Evolutionary conservation across 2,888 invertebrate genomes (phyloP), one percentile per base, ranked within the genome.

Genomic region (Aspidiotus rigidus): DNA sequence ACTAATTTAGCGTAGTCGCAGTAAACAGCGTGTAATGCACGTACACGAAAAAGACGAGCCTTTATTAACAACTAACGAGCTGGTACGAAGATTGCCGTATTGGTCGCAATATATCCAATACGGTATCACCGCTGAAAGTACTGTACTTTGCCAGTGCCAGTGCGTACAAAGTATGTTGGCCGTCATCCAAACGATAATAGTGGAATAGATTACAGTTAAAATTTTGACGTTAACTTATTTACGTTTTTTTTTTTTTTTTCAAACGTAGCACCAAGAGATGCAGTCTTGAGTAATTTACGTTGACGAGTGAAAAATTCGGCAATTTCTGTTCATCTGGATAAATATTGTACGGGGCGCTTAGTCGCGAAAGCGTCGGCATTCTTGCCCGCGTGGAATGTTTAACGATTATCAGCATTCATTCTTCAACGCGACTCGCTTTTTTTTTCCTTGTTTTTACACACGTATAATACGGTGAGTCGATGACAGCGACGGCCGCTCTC

Each of bases 171-270:
- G 66, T 66, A 66, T 49, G 16, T 66, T 66, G 66, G 66, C 55
- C 17, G n/a, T n/a, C 16, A 11, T 66, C 66, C 66, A 66, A 44
- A 59, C 41, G 57, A 57, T 66, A 66, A 66, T 66, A 66, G 66
- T 66, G 42, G 59, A 57, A 59, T 66, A 66, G 57, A 66, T 66
- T 66, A 66, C 28, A 56, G 55, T 66, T 44, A 66, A 66, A 66
- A 57, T 66, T 66, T 66, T 66, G 66, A 66, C 59, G 42, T 59
- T 42, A 57, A 66, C 57, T 66, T 66, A 66, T 66, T 66, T 57
- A 66, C 44, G 16, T 16, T 16, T 8, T 13, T 28, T 15, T 39
- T 16, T 16, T 8, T 13, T 28, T 15, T 39, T 39, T 28, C n/a
- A 17, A 56, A 2, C 56, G 56, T 56, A 2, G 11, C 11, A 49